Percentiles rank a stretch among this genome's conserved stretches.
Conservation (phyloP, 2,888 invertebrate species). For the Brassicogethes aeneus region DNA sequence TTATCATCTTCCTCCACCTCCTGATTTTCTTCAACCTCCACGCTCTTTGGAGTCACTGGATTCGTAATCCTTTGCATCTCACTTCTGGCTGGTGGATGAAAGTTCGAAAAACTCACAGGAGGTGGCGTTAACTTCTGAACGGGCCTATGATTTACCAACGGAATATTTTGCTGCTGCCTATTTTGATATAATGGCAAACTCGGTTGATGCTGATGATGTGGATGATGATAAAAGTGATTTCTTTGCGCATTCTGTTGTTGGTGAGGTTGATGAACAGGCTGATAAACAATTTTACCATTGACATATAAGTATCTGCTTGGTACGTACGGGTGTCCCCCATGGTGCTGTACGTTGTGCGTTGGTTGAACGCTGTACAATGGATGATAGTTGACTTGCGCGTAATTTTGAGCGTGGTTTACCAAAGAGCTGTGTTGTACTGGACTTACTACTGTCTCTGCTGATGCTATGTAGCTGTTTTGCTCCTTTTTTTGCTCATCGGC, state of each 20-base stretch:
- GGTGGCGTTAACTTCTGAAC: slow-evolving; percentile 12
- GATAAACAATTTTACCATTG: slow-evolving; percentile 26
- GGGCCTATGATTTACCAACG: slow-evolving; percentile 9
- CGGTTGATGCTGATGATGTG: slow-evolving; percentile 6
- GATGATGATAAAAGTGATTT: slow-evolving; percentile 5
- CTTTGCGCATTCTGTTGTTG: slow-evolving; percentile 3
- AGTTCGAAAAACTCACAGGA: slow-evolving; percentile 15
- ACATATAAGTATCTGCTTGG: slow-evolving; percentile 26
- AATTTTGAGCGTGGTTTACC: slow-evolving; percentile 23
- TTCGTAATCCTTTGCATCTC: slow-evolving; percentile 20
- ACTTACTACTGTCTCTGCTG: slow-evolving; percentile 21
- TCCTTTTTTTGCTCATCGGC: slow-evolving; percentile 1
- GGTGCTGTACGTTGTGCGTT: slow-evolving; percentile 6
- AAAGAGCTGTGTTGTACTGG: slow-evolving; percentile 27
- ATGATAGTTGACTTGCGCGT: slow-evolving; percentile 19
- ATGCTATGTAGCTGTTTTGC: slow-evolving; percentile 1
- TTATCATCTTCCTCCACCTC: slow-evolving; percentile 11
- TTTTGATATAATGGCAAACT: background rate
- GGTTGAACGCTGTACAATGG: slow-evolving; percentile 16
- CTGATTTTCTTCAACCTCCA: slow-evolving; percentile 8
- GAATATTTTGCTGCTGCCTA: slow-evolving; percentile 13
- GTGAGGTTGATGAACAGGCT: slow-evolving; percentile 13
- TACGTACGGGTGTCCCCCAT: slow-evolving; percentile 14
- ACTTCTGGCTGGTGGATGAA: slow-evolving; percentile 18
- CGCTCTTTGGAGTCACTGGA: slow-evolving; percentile 14